phyloP scores from a whole-genome alignment of 2,113 vertebrate species.

The Oreotrochilus melanogaster region DNA sequence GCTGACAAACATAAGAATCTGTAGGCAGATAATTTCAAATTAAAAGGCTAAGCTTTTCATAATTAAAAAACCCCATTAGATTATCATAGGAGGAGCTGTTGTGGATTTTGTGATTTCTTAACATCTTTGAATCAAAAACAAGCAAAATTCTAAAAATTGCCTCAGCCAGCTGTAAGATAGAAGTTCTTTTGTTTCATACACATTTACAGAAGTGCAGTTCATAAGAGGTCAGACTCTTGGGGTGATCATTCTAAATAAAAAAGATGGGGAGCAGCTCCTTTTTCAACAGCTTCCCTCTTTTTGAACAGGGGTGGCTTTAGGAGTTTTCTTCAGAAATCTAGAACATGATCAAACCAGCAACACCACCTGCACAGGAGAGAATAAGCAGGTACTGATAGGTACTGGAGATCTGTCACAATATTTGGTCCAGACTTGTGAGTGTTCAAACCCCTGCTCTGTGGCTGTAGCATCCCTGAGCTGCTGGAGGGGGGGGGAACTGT shows the following conservation, averaged over 20 bases:
- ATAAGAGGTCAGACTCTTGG: accelerated
- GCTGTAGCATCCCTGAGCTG: neutral
- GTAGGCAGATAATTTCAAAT: neutral
- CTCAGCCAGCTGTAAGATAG: neutral
- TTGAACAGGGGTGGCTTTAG: neutral
- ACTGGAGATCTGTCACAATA: neutral
- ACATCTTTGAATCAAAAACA: neutral
- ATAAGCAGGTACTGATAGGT: neutral
- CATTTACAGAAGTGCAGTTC: neutral
- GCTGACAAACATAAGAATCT: neutral
- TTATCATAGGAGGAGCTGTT: neutral
- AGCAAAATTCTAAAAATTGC: neutral
- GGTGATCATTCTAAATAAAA: neutral
- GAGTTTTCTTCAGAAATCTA: neutral
- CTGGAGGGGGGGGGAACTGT: neutral
- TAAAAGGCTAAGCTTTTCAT: neutral
- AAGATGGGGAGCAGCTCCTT: neutral
- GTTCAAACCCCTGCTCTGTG: neutral
- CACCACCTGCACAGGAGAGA: neutral
- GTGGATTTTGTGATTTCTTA: neutral
- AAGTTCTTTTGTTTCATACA: neutral
- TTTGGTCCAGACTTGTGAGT: neutral
- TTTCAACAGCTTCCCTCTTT: neutral
- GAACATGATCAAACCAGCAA: neutral
- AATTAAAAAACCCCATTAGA: neutral